Evolutionary conservation across 2,797 vertebrate genomes (phyloP).

Genomic region (Garrulus glandarius): DNA sequence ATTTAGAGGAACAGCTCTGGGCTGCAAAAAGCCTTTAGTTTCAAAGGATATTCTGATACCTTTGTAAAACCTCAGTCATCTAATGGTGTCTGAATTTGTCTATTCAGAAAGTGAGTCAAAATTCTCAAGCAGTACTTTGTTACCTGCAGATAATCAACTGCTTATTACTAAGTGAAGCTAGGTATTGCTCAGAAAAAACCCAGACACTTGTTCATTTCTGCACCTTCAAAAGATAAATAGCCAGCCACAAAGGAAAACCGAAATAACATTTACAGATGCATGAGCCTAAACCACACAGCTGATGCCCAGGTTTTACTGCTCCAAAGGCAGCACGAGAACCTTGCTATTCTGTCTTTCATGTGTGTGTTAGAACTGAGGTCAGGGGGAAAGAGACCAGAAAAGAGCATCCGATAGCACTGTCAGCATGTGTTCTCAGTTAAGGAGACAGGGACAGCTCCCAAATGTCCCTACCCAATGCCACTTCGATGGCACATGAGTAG

Average conservation of each 20-base stretch:
- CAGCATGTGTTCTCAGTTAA: neutral
- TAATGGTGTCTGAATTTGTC: neutral
- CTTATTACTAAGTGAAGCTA: neutral
- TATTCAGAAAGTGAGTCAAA: neutral
- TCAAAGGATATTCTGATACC: neutral
- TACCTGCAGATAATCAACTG: neutral
- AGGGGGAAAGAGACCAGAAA: neutral
- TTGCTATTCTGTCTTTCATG: neutral
- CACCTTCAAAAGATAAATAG: neutral
- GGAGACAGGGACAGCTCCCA: neutral
- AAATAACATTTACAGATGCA: neutral
- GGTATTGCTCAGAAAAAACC: neutral
- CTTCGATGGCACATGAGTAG: neutral
- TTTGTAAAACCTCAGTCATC: neutral
- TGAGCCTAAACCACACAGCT: neutral
- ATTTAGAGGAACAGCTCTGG: neutral
- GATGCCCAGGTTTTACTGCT: neutral
- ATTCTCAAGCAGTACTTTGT: neutral
- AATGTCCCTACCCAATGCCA: neutral
- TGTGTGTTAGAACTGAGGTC: neutral
- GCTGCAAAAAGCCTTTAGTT: neutral
- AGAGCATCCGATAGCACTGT: neutral
- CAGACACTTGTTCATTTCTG: neutral
- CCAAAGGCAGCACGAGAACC: neutral
- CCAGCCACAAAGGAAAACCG: neutral